These are phyloP conservation scores for Dromococcyx pavoninus DNA, from an alignment of 2,797 vertebrate genomes.

Conservation along the genomic window DNA sequence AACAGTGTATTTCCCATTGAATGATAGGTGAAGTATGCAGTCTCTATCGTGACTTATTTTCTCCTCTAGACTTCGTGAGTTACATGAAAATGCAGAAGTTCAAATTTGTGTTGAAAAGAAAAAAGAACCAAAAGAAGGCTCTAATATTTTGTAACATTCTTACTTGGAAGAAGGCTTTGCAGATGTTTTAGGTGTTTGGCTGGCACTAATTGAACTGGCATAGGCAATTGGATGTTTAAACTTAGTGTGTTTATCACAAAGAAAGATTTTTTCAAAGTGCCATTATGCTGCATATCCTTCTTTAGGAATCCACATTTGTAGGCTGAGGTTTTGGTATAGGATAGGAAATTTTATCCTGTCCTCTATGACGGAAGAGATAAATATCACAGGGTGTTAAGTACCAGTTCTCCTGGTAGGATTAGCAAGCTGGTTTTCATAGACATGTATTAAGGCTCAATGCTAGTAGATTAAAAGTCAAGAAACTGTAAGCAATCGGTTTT, in stretches of 20 bases:
- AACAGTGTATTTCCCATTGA: constrained; percentile 51
- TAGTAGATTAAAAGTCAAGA: background rate
- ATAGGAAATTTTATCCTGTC: background rate
- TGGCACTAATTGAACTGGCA: background rate
- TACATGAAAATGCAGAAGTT: constrained; percentile 52
- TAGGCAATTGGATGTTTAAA: background rate
- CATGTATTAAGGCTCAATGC: background rate
- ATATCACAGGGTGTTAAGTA: background rate
- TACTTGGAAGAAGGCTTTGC: background rate
- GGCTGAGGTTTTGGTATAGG: background rate
- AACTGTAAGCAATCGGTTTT: background rate
- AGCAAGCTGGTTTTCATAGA: background rate
- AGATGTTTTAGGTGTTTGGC: background rate
- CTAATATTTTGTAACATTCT: background rate
- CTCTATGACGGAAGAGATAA: background rate
- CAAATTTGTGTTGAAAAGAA: constrained; percentile 17
- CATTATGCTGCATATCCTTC: background rate
- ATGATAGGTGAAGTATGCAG: constrained; percentile 25
- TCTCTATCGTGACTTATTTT: constrained; percentile 32
- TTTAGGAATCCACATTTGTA: background rate
- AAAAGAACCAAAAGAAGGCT: background rate
- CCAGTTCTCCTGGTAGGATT: background rate
- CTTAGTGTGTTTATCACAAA: background rate
- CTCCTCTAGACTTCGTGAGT: constrained; percentile 24
- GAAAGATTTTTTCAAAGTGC: background rate